Evolutionary conservation across 2,113 vertebrate species (phyloP), one percentile per base, ranked within the genome.

Genomic region (Alouatta palliata): DNA sequence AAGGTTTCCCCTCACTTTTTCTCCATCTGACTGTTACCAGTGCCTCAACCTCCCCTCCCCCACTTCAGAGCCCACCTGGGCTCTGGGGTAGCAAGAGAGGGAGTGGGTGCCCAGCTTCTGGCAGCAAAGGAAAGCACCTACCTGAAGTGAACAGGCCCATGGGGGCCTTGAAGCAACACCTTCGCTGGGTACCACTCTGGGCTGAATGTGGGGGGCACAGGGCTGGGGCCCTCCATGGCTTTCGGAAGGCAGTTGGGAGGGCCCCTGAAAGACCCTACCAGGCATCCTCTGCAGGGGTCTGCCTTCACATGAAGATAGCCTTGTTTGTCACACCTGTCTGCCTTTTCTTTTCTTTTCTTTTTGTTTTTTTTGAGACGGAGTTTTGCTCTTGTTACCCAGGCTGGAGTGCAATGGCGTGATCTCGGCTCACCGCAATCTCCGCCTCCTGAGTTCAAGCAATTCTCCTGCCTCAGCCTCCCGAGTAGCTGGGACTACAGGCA

Each of bases 221-320:
- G 21, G 35, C 35, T 2, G 10, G 66, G 30, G 21, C n/a, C 40
- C 14, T 49, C 43, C 47, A 17, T 6, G 4, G 66, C 54, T 70
- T 37, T 32, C 47, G 23, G 21, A 40, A 6, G 10, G 35, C 25
- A 4, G 75, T 64, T 5, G 68, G 40, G 66, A 93, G 83, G 40
- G 82, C 81, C 83, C n/a, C 1, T 47, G 4, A 2, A 1, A 16
- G 82, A 86, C 45, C 71, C 11, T 2, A 30, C 61, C 61, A 30
- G 61, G 27, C 25, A 25, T 70, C 43, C 1, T 0, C 52, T 47
- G 27, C 52, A 4, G 79, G 70, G 70, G 12, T 92, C 75, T 21
- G 49, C 84, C 83, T 96, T 96, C 96, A 82, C 37, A 77, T 71
- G 93, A 85, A 94, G 93, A 87, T 87, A 0, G 32, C 7, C 32